Percentiles rank a stretch among this genome's conserved stretches.
These are phyloP conservation scores for Papilio elwesi DNA, from an alignment of 2,888 invertebrate species.

Conservation along the genomic window DNA sequence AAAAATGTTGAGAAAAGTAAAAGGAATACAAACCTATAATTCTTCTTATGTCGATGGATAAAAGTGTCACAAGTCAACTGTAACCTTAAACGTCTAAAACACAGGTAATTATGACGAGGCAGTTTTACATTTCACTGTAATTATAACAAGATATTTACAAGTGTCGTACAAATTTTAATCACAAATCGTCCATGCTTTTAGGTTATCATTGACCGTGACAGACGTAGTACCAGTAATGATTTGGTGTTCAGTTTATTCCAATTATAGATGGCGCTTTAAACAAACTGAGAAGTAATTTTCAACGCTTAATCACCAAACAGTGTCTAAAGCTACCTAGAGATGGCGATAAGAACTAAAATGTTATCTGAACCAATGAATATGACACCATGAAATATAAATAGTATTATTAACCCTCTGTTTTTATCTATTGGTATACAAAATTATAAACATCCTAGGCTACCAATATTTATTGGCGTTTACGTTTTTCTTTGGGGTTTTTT, in stretches of 20 bases:
- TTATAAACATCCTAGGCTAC: too few species aligned
- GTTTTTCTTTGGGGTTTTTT: too few species aligned
- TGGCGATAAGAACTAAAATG: not conserved
- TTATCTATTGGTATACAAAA: too few species aligned
- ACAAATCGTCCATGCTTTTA: constrained; percentile 10
- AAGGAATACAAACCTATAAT: constrained; percentile 12
- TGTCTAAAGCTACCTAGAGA: not conserved
- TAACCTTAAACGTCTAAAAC: constrained; percentile 8
- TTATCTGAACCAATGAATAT: too few species aligned
- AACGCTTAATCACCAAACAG: not conserved
- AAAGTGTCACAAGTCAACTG: not conserved
- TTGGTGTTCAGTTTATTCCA: not conserved
- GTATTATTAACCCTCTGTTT: too few species aligned
- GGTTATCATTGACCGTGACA: constrained; percentile 11
- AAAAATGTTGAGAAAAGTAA: constrained; percentile 6
- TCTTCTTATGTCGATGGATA: constrained; percentile 9
- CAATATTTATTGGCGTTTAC: too few species aligned
- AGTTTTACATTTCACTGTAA: constrained; percentile 11
- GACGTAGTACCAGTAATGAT: too few species aligned
- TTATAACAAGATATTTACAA: constrained; percentile 12
- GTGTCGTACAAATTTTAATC: constrained; percentile 2
- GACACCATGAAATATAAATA: too few species aligned
- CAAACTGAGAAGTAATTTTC: not conserved
- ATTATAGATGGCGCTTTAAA: constrained; percentile 5
- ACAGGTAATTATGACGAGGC: constrained; percentile 13